These are phyloP conservation scores for Xyliphius kryptos DNA, from an alignment of 2,113 vertebrate genomes.

Conservation along the genomic window DNA sequence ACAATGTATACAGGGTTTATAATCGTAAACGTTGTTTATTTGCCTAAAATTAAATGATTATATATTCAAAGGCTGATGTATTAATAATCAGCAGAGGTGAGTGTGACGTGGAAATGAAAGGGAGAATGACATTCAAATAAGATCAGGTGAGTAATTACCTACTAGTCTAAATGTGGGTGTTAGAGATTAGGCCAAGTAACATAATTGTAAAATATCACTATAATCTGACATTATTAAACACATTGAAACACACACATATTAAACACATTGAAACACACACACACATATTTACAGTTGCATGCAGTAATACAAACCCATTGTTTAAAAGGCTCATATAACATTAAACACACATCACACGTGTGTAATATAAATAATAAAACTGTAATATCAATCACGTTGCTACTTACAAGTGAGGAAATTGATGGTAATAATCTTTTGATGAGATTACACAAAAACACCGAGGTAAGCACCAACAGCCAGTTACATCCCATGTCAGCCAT, in stretches of 20 bases:
- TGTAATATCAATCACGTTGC: not conserved
- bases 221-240: too few species aligned
- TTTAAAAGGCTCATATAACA: not conserved
- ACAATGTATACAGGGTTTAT: not conserved
- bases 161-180: not conserved
- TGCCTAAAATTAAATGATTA: not conserved
- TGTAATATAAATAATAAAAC: too few species aligned
- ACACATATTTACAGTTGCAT: not conserved
- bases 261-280: not conserved
- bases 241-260: too few species aligned
- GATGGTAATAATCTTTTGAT: constrained; percentile 60
- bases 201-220: not conserved
- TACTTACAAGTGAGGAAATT: constrained; percentile 67
- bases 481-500: constrained; percentile 61
- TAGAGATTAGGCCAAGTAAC: not conserved
- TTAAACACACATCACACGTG: not conserved
- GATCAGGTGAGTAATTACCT: not conserved
- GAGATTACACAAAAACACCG: constrained; percentile 65
- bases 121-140: not conserved
- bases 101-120: not conserved
- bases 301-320: constrained; percentile 1
- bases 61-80: not conserved
- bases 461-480: constrained; percentile 61
- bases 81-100: not conserved
- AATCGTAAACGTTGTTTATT: not conserved